Conservation (phyloP, 2,113 vertebrate genomes). For the Rhombomys opimus region DNA sequence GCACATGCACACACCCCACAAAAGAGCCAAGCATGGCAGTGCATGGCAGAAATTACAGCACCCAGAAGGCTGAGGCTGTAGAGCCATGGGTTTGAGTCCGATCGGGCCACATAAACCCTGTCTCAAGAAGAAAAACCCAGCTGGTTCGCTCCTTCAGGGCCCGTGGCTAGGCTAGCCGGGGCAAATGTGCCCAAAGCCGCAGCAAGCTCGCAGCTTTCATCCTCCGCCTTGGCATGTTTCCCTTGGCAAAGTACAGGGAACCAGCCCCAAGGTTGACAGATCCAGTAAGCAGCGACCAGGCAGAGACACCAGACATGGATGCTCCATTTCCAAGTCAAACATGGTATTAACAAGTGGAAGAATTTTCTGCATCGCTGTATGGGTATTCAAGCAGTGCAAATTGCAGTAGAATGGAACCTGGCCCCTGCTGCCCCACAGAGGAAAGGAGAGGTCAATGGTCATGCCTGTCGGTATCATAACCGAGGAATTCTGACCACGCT, state of each 20-base stretch:
- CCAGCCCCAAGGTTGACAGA: not conserved
- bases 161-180: no score
- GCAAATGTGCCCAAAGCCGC: not conserved
- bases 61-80: not conserved
- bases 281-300: not conserved
- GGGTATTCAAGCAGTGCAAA: no score
- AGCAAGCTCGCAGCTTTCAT: fast-evolving
- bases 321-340: not conserved
- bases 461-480: not conserved
- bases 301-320: not conserved
- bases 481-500: not conserved
- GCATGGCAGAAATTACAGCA: not conserved
- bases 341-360: not conserved
- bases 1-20: not conserved
- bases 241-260: not conserved
- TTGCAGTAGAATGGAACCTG: not conserved
- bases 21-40: not conserved
- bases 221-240: not conserved
- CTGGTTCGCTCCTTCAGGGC: no score
- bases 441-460: not conserved
- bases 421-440: not conserved
- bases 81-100: not conserved
- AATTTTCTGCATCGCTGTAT: not conserved
- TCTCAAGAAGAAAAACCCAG: not conserved
- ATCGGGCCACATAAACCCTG: not conserved